Percentiles rank a stretch among this genome's conserved stretches.
Evolutionary conservation across 1,140 invertebrate genomes (phyloP).

Genomic region (Brachionus koreanus): DNA sequence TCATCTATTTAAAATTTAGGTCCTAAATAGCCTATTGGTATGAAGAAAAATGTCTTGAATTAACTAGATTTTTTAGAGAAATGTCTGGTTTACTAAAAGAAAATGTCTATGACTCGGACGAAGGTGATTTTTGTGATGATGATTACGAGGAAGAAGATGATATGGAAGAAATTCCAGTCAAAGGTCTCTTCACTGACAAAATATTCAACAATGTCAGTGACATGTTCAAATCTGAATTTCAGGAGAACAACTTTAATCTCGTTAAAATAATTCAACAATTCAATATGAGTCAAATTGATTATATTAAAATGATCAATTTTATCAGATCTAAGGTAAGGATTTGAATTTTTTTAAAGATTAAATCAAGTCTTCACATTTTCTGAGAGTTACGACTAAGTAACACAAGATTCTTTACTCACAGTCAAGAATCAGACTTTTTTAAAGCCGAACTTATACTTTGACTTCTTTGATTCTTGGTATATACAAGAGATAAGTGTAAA

Average conservation of each 20-base stretch:
- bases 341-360: not conserved
- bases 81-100: not conserved
- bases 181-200: constrained; percentile 64
- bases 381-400: too few relatives aligned
- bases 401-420: too few relatives aligned
- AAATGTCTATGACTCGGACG: constrained; percentile 49
- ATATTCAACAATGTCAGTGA: constrained; percentile 54
- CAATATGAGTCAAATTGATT: constrained; percentile 75
- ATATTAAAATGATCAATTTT: constrained; percentile 82
- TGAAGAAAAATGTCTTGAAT: not conserved
- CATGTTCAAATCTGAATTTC: constrained; percentile 61
- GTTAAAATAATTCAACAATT: constrained; percentile 66
- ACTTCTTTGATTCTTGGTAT: too few relatives aligned
- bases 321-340: constrained; percentile 64
- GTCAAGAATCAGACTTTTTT: too few relatives aligned
- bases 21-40: not conserved
- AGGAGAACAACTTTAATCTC: constrained; percentile 69
- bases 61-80: constrained; percentile 40
- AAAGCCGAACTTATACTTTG: too few relatives aligned
- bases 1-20: not conserved
- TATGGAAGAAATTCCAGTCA: constrained; percentile 48
- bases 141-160: constrained; percentile 59
- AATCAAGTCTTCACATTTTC: too few relatives aligned
- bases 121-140: constrained; percentile 58
- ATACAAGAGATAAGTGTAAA: too few relatives aligned